Evolutionary conservation across 2,888 invertebrate species (phyloP), one percentile per base, ranked within the genome.

Genomic region (Operophtera brumata): DNA sequence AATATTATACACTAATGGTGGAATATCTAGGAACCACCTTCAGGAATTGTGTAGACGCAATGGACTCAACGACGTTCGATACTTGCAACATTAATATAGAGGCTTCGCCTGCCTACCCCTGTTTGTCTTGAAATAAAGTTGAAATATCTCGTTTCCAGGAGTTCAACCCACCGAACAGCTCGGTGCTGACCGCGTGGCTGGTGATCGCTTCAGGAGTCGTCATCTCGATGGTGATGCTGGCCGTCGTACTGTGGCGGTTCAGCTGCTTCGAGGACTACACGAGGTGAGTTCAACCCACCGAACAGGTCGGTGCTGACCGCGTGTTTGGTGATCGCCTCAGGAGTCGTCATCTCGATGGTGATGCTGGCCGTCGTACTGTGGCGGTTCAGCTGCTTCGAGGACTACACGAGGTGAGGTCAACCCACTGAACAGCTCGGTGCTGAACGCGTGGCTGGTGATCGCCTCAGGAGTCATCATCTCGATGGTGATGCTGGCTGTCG

Each of bases 301-400:
- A 80, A 82, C 58, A 62, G 66, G 25, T 64, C 73, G 0, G 71
- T 82, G 13, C 45, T 90, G 61, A 71, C 69, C 40, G 65, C 80
- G 49, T 90, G 90, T 90, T 60, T 87, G 63, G 74, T 84, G 62
- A 73, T 89, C 5, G 82, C 78, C 0, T 66, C 67, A 0, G 87
- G 82, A 0, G 83, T 88, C 1, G 57, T 86, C 14, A 61, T 87
- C 59, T 75, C 79, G 0, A 78, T 84, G 70, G 70, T 69, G 0
- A 69, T 88, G 77, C 69, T 90, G 3, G 82, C 83, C n/a, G 70
- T 85, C 59, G 78, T 81, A 0, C 69, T 90, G 13, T 90, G 86
- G 86, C 68, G 86, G 66, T 90, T 76, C 77, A 87, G 80, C 73
- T 90, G 86, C 69, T 84, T 84, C 65, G 80, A 84, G 36, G 77